Base-by-base conservation (phyloP, 2,113 vertebrate genomes). In the Percopsis transmontana region DNA sequence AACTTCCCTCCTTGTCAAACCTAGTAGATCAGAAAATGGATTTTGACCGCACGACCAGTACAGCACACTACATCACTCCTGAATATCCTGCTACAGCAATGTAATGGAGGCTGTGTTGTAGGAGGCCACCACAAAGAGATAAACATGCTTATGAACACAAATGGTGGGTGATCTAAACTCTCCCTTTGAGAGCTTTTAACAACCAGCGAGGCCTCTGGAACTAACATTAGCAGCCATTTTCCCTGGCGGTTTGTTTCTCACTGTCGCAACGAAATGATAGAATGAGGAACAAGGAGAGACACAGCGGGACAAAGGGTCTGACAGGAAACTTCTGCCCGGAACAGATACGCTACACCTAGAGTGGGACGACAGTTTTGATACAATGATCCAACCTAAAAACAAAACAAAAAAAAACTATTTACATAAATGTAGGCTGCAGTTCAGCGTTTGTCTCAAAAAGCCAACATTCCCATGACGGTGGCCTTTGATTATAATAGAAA, bases 1-100 rank as follows among this genome's bases (percentile, higher is more conserved):
- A 59, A 9, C 5, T 5, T 8, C 7, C 24, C 33, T 54, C 63
- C 21, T 27, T 50, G n/a, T n/a, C n/a, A 21, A 52, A 18, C 7
- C 33, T 59, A 62, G 44, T 44, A 58, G 62, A 50, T n/a, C 68
- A 11, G 61, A 66, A 50, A 76, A 58, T 15, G 7, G 19, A 61
- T 57, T 73, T 27, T 14, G 45, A 67, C 38, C 68, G 47, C 62
- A 68, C 16, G 51, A 77, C 67, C 21, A n/a, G n/a, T n/a, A 71
- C 55, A 77, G 66, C 2, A 44, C 42, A 70, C 6, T 39, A 62
- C 6, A 21, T 3, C 21, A 23, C 12, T 14, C 40, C 14, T 53
- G 13, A 53, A 20, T 14, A 53, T 53, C 20, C 11, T n/a, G n/a
- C n/a, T 51, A 24, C n/a, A 63, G 53, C 33, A 48, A 38, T 70